These are phyloP conservation scores for Isichthys henryi DNA, from an alignment of 2,113 vertebrate genomes.

Conservation along the genomic window DNA sequence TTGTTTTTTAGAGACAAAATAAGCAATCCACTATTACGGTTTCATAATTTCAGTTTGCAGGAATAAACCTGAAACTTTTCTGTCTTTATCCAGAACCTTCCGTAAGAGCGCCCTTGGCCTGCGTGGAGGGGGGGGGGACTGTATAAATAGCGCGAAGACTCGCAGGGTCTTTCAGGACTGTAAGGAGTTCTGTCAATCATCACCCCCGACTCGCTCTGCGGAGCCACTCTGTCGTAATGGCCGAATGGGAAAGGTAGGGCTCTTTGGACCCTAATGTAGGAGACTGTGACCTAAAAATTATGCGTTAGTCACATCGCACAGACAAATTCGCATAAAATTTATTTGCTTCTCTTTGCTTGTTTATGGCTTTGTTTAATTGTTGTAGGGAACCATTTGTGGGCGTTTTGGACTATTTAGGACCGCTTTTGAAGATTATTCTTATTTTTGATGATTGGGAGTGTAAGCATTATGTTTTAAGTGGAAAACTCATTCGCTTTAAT, in stretches of 20 bases:
- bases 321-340: neutral
- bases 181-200: slow-evolving; percentile 8
- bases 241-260: slow-evolving; percentile 11
- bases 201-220: neutral
- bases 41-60: neutral
- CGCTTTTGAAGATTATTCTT: neutral
- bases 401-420: neutral
- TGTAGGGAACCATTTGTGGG: neutral
- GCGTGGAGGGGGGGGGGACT: too few relatives aligned
- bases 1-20: neutral
- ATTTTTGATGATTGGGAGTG: neutral
- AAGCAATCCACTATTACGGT: neutral
- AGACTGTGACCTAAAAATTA: neutral
- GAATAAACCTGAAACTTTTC: neutral
- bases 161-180: neutral
- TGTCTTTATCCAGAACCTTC: neutral
- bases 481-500: neutral
- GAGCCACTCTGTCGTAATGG: neutral
- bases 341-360: neutral
- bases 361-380: neutral
- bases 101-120: neutral
- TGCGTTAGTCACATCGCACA: neutral
- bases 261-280: neutral
- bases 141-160: slow-evolving; percentile 1
- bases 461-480: neutral